A percentile compares a stretch with the other conserved stretches of the same genome.
phyloP scores from a whole-genome alignment of 2,888 invertebrate genomes.

The Choreutis nemorana region DNA sequence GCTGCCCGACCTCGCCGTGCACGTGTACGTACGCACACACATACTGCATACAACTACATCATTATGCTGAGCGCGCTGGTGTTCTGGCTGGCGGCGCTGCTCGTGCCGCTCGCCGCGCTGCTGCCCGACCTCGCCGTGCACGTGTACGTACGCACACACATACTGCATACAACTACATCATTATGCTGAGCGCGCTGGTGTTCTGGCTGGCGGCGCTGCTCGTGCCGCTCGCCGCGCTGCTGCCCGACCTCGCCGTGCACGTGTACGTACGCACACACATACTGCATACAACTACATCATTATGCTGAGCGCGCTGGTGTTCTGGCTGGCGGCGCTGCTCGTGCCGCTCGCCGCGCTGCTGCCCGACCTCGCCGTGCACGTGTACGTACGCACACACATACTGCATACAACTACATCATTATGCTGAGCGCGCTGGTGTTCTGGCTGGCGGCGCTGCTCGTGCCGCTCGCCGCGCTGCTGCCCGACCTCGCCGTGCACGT shows the following conservation, averaged over 20 bases:
- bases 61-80: conserved; percentile 88
- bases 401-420: too few species aligned
- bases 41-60: too few species aligned
- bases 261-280: conserved; percentile 72
- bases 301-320: conserved; percentile 87
- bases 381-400: conserved; percentile 70
- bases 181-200: conserved; percentile 86
- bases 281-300: too few species aligned
- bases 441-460: conserved; percentile 92
- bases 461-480: conserved; percentile 87
- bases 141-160: conserved; percentile 72
- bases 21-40: conserved; percentile 74
- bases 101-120: conserved; percentile 89
- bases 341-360: conserved; percentile 89
- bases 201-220: conserved; percentile 96
- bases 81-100: conserved; percentile 93
- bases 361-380: conserved; percentile 88
- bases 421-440: conserved; percentile 89
- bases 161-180: too few species aligned
- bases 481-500: conserved; percentile 90
- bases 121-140: conserved; percentile 89
- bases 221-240: conserved; percentile 86
- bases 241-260: conserved; percentile 89
- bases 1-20: conserved; percentile 86
- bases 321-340: conserved; percentile 93